These are phyloP conservation scores for Ophiodon elongatus DNA, from an alignment of 2,113 vertebrate species.

Conservation along the genomic window DNA sequence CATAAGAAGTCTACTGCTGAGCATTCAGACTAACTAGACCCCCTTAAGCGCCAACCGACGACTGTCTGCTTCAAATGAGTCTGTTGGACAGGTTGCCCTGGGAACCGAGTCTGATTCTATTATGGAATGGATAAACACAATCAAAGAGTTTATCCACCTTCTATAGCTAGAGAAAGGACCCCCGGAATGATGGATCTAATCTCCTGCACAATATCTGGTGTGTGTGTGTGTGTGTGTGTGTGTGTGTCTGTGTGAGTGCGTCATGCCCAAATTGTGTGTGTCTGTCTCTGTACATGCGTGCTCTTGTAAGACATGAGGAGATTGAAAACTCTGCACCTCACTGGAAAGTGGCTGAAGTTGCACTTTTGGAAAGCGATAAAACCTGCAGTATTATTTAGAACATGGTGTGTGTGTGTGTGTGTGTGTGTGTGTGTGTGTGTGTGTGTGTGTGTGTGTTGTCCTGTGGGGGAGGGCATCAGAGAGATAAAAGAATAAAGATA, in stretches of 20 bases:
- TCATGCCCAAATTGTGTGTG: slow-evolving; percentile 26
- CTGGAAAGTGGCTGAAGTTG: slow-evolving; percentile 69
- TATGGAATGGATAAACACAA: slow-evolving; percentile 81
- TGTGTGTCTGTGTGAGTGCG: not conserved
- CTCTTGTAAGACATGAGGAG: slow-evolving; percentile 56
- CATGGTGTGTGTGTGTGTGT: not conserved
- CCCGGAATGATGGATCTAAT: slow-evolving; percentile 74
- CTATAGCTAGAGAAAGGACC: slow-evolving; percentile 76
- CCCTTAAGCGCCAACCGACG: slow-evolving; percentile 68
- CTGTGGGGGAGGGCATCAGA: slow-evolving; percentile 48
- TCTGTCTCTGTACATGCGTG: slow-evolving; percentile 41
- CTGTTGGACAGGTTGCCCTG: slow-evolving; percentile 72
- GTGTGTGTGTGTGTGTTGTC: slow-evolving; percentile 14
- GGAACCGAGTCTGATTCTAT: slow-evolving; percentile 76
- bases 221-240: slow-evolving; percentile 36
- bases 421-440: not conserved
- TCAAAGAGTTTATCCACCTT: slow-evolving; percentile 80
- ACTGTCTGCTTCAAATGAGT: slow-evolving; percentile 63
- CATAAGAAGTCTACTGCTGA: slow-evolving; percentile 73
- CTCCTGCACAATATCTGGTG: slow-evolving; percentile 66
- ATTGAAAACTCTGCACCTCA: slow-evolving; percentile 61
- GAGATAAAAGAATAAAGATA: slow-evolving; percentile 62
- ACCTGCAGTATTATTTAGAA: slow-evolving; percentile 51
- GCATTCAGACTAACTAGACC: slow-evolving; percentile 64
- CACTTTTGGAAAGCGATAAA: slow-evolving; percentile 71